phyloP scores from a whole-genome alignment of 1,140 invertebrate genomes.

The Meteorus sp. region DNA sequence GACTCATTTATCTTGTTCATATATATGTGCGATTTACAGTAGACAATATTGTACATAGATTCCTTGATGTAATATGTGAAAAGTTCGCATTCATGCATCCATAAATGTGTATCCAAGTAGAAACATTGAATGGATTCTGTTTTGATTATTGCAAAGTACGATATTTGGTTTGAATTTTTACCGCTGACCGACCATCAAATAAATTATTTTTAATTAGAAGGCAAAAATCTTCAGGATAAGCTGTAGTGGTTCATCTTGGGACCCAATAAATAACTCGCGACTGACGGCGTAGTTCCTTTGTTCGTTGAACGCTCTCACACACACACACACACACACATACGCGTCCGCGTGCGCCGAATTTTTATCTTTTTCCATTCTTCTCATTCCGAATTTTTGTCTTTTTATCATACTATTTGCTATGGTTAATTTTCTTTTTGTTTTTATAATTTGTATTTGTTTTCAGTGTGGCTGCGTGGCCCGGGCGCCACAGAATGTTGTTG shows the following conservation, averaged over 20 bases:
- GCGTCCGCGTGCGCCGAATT: neutral
- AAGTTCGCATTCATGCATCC: no score
- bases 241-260: no score
- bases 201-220: conserved; percentile 6
- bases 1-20: conserved; percentile 11
- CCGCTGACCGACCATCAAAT: neutral
- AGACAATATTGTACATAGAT: no score
- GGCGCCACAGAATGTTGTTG: conserved; percentile 14
- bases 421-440: neutral
- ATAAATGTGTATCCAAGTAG: neutral
- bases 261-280: conserved; percentile 8
- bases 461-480: no score
- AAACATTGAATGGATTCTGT: neutral
- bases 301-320: neutral
- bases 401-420: neutral
- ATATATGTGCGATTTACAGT: no score
- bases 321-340: no score
- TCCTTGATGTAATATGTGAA: no score
- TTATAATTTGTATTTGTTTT: conserved; percentile 3
- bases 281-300: neutral
- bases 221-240: neutral
- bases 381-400: neutral
- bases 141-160: no score
- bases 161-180: no score
- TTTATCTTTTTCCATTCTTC: conserved; percentile 9